A percentile compares a stretch with the other conserved stretches of the same genome.
phyloP scores from a whole-genome alignment of 2,797 vertebrate genomes.

The Epinephelus awoara region DNA sequence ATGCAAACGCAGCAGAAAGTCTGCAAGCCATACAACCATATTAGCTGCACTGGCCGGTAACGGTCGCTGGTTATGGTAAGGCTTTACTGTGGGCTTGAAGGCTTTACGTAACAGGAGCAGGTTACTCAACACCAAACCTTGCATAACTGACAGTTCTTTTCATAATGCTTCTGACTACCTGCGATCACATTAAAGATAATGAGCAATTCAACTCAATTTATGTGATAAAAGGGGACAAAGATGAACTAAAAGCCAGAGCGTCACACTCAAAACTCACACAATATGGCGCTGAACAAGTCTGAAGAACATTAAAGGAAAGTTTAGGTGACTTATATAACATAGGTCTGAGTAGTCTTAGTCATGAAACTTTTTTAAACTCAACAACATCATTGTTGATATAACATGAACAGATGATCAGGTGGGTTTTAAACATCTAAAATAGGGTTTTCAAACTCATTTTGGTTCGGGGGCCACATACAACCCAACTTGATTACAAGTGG shows the following conservation, averaged over 20 bases:
- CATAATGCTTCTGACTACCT: neutral
- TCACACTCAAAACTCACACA: neutral
- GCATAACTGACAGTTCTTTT: conserved; percentile 1
- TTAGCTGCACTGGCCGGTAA: neutral
- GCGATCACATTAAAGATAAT: neutral
- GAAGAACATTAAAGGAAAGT: neutral
- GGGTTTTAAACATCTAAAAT: neutral
- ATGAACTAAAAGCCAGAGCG: neutral
- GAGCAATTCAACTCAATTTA: neutral
- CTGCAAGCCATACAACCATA: neutral
- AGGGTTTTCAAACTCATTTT: no score
- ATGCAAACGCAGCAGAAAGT: neutral
- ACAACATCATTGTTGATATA: neutral
- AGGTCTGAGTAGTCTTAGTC: neutral
- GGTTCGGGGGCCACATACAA: no score
- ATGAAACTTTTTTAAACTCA: neutral
- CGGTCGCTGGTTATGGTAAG: conserved; percentile 5
- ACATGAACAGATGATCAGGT: neutral
- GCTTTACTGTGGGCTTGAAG: neutral
- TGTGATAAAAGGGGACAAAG: neutral
- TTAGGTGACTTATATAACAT: neutral
- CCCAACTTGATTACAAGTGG: no score
- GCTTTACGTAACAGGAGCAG: conserved; percentile 8
- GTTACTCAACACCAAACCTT: conserved; percentile 5
- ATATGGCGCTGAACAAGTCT: neutral